Evolutionary conservation across 1,140 invertebrate species (phyloP), one percentile per base, ranked within the genome.

Genomic region (Platyura marginata): DNA sequence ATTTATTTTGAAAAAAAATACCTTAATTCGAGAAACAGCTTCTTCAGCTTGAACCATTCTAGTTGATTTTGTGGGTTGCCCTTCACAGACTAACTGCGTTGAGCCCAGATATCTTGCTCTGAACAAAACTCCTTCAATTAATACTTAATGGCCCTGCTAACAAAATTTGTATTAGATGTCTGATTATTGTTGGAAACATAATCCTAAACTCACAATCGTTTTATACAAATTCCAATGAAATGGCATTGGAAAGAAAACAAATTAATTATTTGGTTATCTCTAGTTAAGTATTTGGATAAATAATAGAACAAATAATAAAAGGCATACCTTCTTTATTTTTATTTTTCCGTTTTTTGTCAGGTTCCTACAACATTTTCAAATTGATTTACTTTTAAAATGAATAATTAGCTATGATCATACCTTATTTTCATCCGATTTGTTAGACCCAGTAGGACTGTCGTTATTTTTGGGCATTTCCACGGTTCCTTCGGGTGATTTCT

Each of bases 31-130:
- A 10, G 90, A 93, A 2, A 98, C 93, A 10, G 94, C 94, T 66
- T 98, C 93, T 66, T 98, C 93, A 3, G 94, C 94, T 58, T 98
- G 94, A 69, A 95, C 88, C 93, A 98, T 98, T 46, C 95, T 71
- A 9, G 93, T 95, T 1, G 90, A 87, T 68, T 98, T 98, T 1
- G 90, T 96, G 1, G 92, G 91, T 54, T 96, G 88, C 2, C 91
- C 92, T 59, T 98, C 93, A 55, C 90, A 96, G 16, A 94, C 86
- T 36, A 98, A 70, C 61, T 98, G 94, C 2, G 93, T 98, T 11
- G 93, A 97, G 46, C 94, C 94, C 36, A 98, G 71, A 59, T 98
- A 98, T 23, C 85, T 70, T n/a, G 92, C 92, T 39, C 93, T 81
- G 67, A 98, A 98, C 40, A 98, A 61, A 11, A 98, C 92, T 21